phyloP scores from a whole-genome alignment of 2,888 invertebrate genomes.

The Drosophila longiperda region DNA sequence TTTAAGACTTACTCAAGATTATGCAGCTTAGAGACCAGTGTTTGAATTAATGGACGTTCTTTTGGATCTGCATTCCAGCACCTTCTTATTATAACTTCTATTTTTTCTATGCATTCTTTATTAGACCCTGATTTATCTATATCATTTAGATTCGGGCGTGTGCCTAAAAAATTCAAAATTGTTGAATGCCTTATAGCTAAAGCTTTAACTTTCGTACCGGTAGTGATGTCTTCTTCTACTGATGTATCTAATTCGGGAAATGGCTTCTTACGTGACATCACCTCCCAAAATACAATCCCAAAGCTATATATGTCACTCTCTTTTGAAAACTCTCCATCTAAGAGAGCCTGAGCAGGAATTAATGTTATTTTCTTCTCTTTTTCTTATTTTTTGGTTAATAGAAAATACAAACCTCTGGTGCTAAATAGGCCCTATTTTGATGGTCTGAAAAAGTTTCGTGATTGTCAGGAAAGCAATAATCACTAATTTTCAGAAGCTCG shows the following conservation, averaged over 20 bases:
- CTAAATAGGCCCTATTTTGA: not conserved
- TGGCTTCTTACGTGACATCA: conserved; percentile 5
- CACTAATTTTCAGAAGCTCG: conserved; percentile 3
- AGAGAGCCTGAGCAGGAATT: not conserved
- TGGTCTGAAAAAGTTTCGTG: not conserved
- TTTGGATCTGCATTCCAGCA: not conserved
- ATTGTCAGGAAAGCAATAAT: not conserved
- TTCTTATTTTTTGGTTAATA: too few relatives aligned
- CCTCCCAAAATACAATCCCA: conserved; percentile 3
- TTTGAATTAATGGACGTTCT: not conserved
- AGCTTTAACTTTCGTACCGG: not conserved
- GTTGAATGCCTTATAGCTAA: not conserved
- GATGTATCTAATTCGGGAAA: not conserved
- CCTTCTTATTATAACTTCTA: not conserved
- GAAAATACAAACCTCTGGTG: conserved; percentile 10
- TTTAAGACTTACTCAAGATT: not conserved
- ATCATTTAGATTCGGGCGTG: conserved; percentile 1
- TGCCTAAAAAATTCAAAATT: not conserved
- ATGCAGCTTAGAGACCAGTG: not conserved
- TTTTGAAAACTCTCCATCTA: not conserved
- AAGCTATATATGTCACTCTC: conserved; percentile 6
- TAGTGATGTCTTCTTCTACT: not conserved
- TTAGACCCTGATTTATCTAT: not conserved
- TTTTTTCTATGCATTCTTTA: too few relatives aligned
- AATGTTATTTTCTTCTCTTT: not conserved